phyloP scores from a whole-genome alignment of 1,140 invertebrate genomes.

The Platorchestia sp. region DNA sequence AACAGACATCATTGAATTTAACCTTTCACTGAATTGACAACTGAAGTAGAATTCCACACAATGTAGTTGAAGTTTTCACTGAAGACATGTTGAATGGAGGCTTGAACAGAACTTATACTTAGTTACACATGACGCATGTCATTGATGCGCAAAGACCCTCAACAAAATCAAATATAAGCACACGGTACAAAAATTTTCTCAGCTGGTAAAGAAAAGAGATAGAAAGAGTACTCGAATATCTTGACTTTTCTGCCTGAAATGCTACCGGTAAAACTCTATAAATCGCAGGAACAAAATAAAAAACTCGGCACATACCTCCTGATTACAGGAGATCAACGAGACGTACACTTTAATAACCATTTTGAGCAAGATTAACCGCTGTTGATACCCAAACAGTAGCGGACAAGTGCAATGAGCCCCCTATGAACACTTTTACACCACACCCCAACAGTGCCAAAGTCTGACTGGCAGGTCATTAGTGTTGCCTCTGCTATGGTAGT shows the following conservation, averaged over 20 bases:
- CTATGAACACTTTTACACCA: not conserved
- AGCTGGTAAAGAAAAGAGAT: not conserved
- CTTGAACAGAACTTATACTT: too few relatives aligned
- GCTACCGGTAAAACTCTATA: not conserved
- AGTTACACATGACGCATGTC: too few relatives aligned
- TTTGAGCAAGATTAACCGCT: not conserved
- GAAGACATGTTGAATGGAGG: too few relatives aligned
- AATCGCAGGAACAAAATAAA: not conserved
- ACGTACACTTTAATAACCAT: slow-evolving; percentile 45
- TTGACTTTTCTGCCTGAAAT: too few relatives aligned
- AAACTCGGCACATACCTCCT: not conserved
- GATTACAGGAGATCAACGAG: slow-evolving; percentile 49
- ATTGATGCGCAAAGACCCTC: too few relatives aligned
- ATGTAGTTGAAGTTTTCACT: too few relatives aligned
- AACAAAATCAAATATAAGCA: too few relatives aligned
- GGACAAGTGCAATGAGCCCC: not conserved
- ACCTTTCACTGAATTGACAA: too few relatives aligned
- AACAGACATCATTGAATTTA: too few relatives aligned
- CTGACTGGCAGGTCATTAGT: not conserved
- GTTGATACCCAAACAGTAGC: slow-evolving; percentile 4
- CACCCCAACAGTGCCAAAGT: not conserved
- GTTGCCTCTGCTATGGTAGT: not conserved
- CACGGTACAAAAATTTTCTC: too few relatives aligned
- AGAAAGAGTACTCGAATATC: too few relatives aligned
- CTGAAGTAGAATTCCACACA: too few relatives aligned